Conservation (phyloP, 2,888 invertebrate species). For the Amblyteles armatorius region DNA sequence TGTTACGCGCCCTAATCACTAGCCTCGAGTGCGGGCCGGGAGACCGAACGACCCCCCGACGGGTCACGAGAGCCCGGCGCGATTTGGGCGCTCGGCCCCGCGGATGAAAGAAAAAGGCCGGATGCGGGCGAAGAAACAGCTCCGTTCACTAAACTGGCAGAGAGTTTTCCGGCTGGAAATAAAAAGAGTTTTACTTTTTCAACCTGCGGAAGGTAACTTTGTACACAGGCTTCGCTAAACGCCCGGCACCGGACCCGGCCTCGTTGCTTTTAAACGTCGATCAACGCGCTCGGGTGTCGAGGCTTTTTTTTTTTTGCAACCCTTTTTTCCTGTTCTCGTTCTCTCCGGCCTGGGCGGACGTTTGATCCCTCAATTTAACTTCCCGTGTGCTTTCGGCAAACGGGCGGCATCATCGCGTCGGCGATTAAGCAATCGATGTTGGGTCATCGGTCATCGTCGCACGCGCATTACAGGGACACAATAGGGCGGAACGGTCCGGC, state of each 20-base stretch:
- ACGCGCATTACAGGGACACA: no score
- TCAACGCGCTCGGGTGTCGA: slow-evolving; percentile 30
- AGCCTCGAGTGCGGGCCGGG: slow-evolving; percentile 47
- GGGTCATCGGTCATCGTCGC: no score
- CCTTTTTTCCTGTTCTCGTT: neutral
- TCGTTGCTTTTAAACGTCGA: slow-evolving; percentile 48
- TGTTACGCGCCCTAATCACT: slow-evolving; percentile 63
- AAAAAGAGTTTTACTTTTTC: slow-evolving; percentile 27
- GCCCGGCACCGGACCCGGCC: slow-evolving; percentile 13
- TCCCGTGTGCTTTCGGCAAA: no score
- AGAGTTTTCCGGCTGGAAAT: neutral
- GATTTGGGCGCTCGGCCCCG: slow-evolving; percentile 35
- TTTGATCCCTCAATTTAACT: neutral
- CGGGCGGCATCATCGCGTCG: neutral
- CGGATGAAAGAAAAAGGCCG: slow-evolving; percentile 36
- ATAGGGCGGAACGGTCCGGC: neutral
- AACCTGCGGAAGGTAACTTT: neutral
- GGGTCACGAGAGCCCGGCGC: slow-evolving; percentile 62
- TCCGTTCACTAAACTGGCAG: neutral
- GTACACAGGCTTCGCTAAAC: slow-evolving; percentile 16
- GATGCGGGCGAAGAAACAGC: slow-evolving; percentile 14
- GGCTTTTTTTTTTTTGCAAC: neutral
- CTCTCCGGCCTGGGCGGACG: neutral
- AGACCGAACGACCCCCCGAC: slow-evolving; percentile 28
- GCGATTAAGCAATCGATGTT: neutral